Base-by-base conservation (phyloP, 2,113 vertebrate species). In the Oxygymnocypris stewartii region DNA sequence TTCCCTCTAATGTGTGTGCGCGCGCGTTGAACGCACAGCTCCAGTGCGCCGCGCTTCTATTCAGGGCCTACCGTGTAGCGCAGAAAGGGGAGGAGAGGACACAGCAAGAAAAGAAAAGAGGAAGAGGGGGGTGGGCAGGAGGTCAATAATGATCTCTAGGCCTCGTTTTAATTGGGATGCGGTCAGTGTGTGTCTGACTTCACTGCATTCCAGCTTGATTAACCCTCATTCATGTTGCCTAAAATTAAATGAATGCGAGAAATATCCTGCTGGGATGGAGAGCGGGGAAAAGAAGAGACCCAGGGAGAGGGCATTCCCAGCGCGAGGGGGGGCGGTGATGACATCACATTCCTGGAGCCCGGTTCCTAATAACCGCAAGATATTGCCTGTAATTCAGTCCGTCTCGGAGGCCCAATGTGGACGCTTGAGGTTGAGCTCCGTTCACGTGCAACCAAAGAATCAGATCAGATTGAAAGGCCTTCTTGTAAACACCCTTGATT, bases 271-370 rank as follows among this genome's bases (percentile, higher is more conserved):
- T 74, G 74, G 16, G 79, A 74, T 10, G 2, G 44, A 67, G 44
- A 40, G 42, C 49, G 40, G 51, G 54, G 8, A 7, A 40, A 44
- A 49, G 59, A 37, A 73, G 28, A 74, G 85, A 76, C 28, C 57
- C 44, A 75, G 76, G 86, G 85, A 84, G 51, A 84, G 76, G 77
- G 25, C 8, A 79, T 87, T 87, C 73, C 84, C 80, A 88, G 89
- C 89, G 89, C 78, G 91, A 92, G 89, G 91, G n/a, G n/a, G 91
- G 89, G 90, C 86, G 87, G 91, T n/a, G 90, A 93, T 93, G 94
- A 94, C 94, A 95, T 94, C 94, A 94, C 92, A 94, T 93, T 93
- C 91, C 51, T 1, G 51, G 83, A 74, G 91, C 94, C 94, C 91
- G 90, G 92, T 94, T 94, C 92, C 93, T 93, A 94, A 92, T 90